phyloP scores from a whole-genome alignment of 2,888 invertebrate genomes.

The Anthrax anthrax region DNA sequence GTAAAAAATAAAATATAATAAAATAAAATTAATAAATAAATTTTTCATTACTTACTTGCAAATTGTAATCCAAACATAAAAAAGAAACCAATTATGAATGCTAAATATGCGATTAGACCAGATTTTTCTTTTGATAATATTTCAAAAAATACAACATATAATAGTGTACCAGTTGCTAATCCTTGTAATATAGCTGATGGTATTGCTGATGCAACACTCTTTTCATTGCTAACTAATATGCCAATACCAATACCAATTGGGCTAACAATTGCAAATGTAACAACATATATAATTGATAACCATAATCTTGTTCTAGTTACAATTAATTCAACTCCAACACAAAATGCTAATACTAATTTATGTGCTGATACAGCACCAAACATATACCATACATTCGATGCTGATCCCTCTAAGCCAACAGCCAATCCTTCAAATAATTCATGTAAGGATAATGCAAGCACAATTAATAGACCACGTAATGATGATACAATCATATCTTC shows the following conservation, averaged over 20 bases:
- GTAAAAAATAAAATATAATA: too few species aligned
- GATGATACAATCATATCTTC: conserved; percentile 29
- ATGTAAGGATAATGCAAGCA: conserved; percentile 71
- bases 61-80: conserved; percentile 55
- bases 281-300: conserved; percentile 50
- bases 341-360: conserved; percentile 76
- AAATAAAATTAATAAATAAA: too few species aligned
- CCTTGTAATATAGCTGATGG: conserved; percentile 59
- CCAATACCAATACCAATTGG: conserved; percentile 68
- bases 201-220: conserved; percentile 43
- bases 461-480: conserved; percentile 60
- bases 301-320: conserved; percentile 50
- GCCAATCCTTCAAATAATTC: conserved; percentile 77
- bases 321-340: conserved; percentile 71
- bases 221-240: conserved; percentile 45
- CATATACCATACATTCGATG: conserved; percentile 56
- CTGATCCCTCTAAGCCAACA: conserved; percentile 57
- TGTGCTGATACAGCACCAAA: conserved; percentile 73
- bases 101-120: conserved; percentile 50
- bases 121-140: conserved; percentile 47
- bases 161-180: conserved; percentile 78
- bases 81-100: conserved; percentile 53
- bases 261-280: conserved; percentile 64
- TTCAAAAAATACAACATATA: conserved; percentile 96
- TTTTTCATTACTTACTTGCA: conserved; percentile 4